These are phyloP conservation scores for Ephialtes manifestator DNA, from an alignment of 2,888 invertebrate genomes.

Conservation along the genomic window DNA sequence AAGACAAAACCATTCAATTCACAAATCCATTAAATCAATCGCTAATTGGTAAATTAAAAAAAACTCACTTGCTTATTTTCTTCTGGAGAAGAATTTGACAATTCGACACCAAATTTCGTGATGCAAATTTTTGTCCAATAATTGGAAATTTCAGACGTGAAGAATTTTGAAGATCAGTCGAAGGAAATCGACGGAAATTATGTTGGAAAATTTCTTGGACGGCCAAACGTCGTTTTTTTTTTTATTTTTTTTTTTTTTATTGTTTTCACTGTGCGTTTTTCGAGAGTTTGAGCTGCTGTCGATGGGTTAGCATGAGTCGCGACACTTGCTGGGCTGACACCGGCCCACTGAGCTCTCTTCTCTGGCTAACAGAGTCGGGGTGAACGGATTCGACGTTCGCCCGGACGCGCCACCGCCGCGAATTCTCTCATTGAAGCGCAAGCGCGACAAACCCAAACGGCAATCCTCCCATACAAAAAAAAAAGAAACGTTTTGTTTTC, in stretches of 20 bases:
- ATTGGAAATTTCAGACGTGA: no score
- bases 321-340: constrained; percentile 43
- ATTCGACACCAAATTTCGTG: no score
- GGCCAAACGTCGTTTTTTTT: neutral
- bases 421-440: constrained; percentile 38
- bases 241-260: neutral
- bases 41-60: neutral
- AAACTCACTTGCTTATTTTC: no score
- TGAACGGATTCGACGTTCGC: constrained; percentile 65
- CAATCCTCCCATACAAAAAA: neutral
- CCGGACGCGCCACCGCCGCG: constrained; percentile 52
- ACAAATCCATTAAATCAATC: neutral
- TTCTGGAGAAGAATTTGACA: no score
- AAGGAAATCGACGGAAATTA: no score
- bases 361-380: constrained; percentile 39
- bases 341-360: constrained; percentile 38
- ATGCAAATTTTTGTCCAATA: no score
- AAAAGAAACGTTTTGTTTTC: neutral
- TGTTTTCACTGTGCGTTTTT: neutral
- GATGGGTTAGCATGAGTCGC: constrained; percentile 13
- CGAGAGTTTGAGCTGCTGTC: neutral
- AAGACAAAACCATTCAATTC: neutral
- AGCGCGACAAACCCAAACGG: constrained; percentile 46
- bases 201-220: neutral
- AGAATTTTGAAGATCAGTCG: no score